Evolutionary conservation across 2,797 vertebrate genomes (phyloP), one percentile per base, ranked within the genome.

Genomic region (Oceanodroma leucorhoa): DNA sequence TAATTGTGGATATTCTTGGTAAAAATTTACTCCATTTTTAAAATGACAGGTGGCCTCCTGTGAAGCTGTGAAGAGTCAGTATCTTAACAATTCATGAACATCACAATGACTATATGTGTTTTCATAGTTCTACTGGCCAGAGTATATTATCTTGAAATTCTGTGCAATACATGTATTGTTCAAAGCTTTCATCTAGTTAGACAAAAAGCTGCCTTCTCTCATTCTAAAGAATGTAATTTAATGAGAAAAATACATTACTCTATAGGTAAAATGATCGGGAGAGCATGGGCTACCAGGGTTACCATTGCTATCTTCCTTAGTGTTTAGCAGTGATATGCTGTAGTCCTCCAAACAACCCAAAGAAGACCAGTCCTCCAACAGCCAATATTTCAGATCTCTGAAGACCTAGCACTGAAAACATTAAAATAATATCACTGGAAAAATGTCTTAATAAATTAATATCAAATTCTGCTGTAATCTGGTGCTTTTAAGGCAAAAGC

Each of bases 131-230:
- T 38, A 23, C 18, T 40, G 23, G 65, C 7, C 14, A 57, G 11
- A 57, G 20, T 13, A 81, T 55, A 50, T 55, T 71, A 61, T 46
- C 26, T 83, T 3, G 13, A 53, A 20, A 30, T 62, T n/a, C 20
- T 0, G 0, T 69, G 45, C 8, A 45, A 40, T 34, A 46, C 26
- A 50, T 41, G 11, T 69, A 24, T n/a, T 14, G 5, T 38, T 55
- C 20, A 51, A 43, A 45, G 23, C 5, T 69, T 79, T 72, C 22
- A 70, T 55, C 29, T 77, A 40, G 4, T 48, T 69, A 53, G n/a
- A 40, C 54, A 75, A 81, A 70, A 87, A n/a, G 10, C 14, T 64
- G 20, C 7, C 4, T 30, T 61, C 14, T 72, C 18, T 69, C 27
- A 21, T 86, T 84, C 21, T 84, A 29, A 51, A 5, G 10, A 89